Percentiles rank a stretch among this genome's conserved stretches.
phyloP scores from a whole-genome alignment of 2,797 vertebrate genomes.

The Rhinella marina region DNA sequence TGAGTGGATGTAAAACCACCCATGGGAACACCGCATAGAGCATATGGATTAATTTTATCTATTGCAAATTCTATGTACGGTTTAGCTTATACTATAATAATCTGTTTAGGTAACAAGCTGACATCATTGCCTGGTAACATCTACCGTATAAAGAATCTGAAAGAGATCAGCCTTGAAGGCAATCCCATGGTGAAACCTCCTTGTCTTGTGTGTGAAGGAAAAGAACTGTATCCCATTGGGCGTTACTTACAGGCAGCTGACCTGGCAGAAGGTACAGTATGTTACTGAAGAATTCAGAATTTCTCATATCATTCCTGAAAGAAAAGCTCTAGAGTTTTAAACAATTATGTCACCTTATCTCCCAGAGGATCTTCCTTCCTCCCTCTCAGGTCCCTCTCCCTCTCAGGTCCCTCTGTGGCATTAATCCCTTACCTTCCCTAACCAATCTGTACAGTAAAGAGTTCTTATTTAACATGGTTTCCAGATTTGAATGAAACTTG shows the following conservation, averaged over 20 bases:
- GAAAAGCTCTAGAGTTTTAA: background rate
- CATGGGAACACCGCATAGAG: too few species aligned
- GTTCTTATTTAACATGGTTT: too few species aligned
- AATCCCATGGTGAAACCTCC: constrained; percentile 72
- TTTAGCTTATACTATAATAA: background rate
- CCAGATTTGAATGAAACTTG: too few species aligned
- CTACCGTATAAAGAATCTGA: constrained; percentile 65
- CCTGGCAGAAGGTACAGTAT: constrained; percentile 70
- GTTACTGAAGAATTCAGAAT: background rate
- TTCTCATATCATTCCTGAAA: background rate
- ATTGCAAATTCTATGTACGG: background rate
- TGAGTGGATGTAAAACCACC: too few species aligned
- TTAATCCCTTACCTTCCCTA: too few species aligned
- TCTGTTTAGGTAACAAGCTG: constrained; percentile 70
- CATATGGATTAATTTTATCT: background rate
- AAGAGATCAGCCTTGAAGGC: constrained; percentile 70
- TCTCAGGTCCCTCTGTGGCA: too few species aligned
- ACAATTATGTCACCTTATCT: too few species aligned
- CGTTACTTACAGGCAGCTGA: constrained; percentile 69
- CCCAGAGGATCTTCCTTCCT: too few species aligned
- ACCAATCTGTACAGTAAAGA: too few species aligned
- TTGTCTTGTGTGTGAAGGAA: constrained; percentile 71
- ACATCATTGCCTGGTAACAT: constrained; percentile 68
- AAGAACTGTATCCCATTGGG: constrained; percentile 67
- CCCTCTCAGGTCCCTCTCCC: too few species aligned